These are phyloP conservation scores for Luehdorfia chinensis DNA, from an alignment of 1,140 invertebrate genomes.

Conservation along the genomic window DNA sequence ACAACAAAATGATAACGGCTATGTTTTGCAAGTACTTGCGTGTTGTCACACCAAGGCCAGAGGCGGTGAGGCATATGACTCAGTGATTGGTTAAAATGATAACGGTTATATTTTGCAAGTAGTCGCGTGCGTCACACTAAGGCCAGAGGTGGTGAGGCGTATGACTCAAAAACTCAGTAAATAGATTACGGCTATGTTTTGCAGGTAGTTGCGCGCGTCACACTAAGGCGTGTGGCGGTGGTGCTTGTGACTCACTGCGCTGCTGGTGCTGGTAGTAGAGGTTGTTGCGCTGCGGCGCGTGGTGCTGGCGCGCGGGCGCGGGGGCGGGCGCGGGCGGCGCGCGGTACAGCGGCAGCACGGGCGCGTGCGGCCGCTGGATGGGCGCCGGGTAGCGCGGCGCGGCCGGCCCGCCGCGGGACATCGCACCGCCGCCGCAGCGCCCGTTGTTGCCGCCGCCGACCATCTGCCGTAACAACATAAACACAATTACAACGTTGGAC, in stretches of 20 bases:
- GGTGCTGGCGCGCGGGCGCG: conserved; percentile 32
- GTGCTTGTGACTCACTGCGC: conserved; percentile 60
- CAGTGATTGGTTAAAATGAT: too few relatives aligned
- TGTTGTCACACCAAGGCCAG: too few relatives aligned
- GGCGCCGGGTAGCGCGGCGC: conserved; percentile 69
- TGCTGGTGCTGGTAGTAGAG: conserved; percentile 23
- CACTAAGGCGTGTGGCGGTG: too few relatives aligned
- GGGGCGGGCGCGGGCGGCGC: conserved; percentile 42
- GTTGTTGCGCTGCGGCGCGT: conserved; percentile 24
- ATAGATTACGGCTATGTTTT: too few relatives aligned
- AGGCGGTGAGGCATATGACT: too few relatives aligned
- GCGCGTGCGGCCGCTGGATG: conserved; percentile 68
- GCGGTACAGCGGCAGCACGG: conserved; percentile 51
- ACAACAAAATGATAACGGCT: too few relatives aligned
- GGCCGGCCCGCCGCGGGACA: conserved; percentile 46
- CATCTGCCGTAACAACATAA: conserved; percentile 37
- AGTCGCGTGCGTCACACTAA: too few relatives aligned
- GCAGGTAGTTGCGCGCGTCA: too few relatives aligned
- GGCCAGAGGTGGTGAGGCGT: too few relatives aligned
- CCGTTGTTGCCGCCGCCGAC: conserved; percentile 56
- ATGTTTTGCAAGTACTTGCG: too few relatives aligned
- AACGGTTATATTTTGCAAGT: too few relatives aligned
- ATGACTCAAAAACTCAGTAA: too few relatives aligned
- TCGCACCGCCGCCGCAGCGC: conserved; percentile 36
- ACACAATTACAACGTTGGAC: conserved; percentile 8